A percentile compares a stretch with the other conserved stretches of the same genome.
Evolutionary conservation across 2,888 invertebrate species (phyloP).

Genomic region (Allophyes oxyacanthae): DNA sequence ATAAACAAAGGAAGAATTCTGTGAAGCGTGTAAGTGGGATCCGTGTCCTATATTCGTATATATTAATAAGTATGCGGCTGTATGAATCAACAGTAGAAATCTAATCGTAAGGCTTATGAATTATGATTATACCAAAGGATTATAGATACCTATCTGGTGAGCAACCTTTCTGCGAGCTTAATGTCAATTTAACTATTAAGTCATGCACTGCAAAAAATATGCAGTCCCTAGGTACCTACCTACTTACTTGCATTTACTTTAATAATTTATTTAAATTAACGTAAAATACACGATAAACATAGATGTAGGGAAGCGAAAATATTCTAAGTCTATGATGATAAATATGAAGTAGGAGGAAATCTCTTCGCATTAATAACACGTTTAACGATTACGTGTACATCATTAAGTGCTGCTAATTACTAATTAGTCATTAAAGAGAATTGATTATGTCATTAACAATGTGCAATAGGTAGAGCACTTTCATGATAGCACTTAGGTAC

Average conservation of each 20-base stretch:
- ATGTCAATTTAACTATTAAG: background rate
- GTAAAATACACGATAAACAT: no score
- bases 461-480: slow-evolving; percentile 23
- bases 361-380: slow-evolving; percentile 31
- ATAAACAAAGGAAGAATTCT: slow-evolving; percentile 64
- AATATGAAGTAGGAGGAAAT: no score
- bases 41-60: slow-evolving; percentile 35
- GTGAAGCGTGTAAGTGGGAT: slow-evolving; percentile 63
- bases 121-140: no score
- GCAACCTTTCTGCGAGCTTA: background rate
- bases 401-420: slow-evolving; percentile 35
- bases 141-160: background rate
- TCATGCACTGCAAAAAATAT: background rate
- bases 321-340: no score
- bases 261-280: no score
- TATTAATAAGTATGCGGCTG: slow-evolving; percentile 20
- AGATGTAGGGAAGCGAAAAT: no score
- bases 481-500: slow-evolving; percentile 14
- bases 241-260: slow-evolving; percentile 4
- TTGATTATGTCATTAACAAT: slow-evolving; percentile 44
- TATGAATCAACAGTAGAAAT: slow-evolving; percentile 38
- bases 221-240: background rate
- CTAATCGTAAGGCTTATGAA: slow-evolving; percentile 2
- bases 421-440: slow-evolving; percentile 36
- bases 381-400: slow-evolving; percentile 43